Percentiles rank a stretch among this genome's conserved stretches.
These are phyloP conservation scores for Sphaerophoria rueppellii DNA, from an alignment of 2,888 invertebrate species.

Conservation along the genomic window DNA sequence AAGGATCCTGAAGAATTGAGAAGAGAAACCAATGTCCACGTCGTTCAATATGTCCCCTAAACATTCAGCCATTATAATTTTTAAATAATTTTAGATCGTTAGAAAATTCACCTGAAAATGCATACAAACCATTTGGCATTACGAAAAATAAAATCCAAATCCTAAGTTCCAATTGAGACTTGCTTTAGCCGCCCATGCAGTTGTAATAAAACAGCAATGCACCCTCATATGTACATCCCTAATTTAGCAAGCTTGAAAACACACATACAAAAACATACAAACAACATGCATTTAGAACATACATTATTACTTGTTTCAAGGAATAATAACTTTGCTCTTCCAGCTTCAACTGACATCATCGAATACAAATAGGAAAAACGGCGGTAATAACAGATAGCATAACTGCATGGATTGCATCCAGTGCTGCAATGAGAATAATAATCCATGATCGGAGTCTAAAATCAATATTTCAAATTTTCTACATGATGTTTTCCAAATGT, in stretches of 20 bases:
- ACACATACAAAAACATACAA: not conserved
- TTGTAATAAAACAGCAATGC: not conserved
- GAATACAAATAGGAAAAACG: slow-evolving; percentile 81
- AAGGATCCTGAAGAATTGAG: no score
- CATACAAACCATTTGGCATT: not conserved
- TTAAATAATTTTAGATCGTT: not conserved
- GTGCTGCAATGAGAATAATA: slow-evolving; percentile 85
- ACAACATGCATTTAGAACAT: not conserved
- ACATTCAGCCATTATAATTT: not conserved
- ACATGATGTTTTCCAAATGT: slow-evolving; percentile 47
- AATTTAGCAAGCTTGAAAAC: not conserved
- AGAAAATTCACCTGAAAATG: not conserved
- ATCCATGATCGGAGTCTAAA: slow-evolving; percentile 77
- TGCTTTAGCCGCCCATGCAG: slow-evolving; percentile 8
- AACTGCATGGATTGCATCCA: slow-evolving; percentile 88
- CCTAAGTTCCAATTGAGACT: slow-evolving; percentile 8
- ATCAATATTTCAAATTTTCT: slow-evolving; percentile 51
- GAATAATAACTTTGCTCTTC: not conserved
- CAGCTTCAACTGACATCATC: slow-evolving; percentile 81
- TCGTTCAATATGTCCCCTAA: no score
- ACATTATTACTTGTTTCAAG: not conserved
- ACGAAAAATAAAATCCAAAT: not conserved
- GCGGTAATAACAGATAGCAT: slow-evolving; percentile 86
- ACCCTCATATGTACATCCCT: not conserved
- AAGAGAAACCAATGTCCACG: no score